Evolutionary conservation across 2,888 invertebrate species (phyloP).

Genomic region (Hyposoter dolosus): DNA sequence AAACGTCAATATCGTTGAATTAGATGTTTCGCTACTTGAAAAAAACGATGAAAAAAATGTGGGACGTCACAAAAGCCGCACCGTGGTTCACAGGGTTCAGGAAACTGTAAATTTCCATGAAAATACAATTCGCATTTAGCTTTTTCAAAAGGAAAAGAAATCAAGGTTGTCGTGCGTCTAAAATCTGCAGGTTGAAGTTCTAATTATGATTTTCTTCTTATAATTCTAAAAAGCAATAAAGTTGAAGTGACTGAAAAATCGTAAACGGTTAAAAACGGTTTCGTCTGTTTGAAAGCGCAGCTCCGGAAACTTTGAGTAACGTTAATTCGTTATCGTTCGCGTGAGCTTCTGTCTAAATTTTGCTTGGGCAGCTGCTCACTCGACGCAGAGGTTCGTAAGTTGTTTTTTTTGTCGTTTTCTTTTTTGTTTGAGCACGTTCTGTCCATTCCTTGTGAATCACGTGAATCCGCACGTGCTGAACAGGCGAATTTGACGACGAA

Average conservation of each 20-base stretch:
- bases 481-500: slow-evolving; percentile 39
- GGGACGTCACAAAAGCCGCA: no score
- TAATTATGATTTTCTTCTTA: no score
- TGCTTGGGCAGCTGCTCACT: slow-evolving; percentile 1
- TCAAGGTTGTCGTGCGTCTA: no score
- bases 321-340: not conserved
- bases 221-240: not conserved
- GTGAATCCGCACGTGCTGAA: slow-evolving; percentile 59
- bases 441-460: slow-evolving; percentile 45
- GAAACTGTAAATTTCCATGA: no score
- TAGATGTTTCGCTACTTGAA: no score
- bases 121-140: no score
- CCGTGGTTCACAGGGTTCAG: no score
- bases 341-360: slow-evolving; percentile 8
- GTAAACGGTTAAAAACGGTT: not conserved
- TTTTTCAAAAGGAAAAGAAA: no score
- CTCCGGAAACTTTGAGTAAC: not conserved
- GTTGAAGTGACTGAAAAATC: not conserved
- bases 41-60: no score
- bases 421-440: not conserved
- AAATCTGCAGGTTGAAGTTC: no score
- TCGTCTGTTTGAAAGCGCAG: not conserved
- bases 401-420: not conserved
- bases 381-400: not conserved
- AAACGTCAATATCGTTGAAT: no score